Conservation (phyloP, 2,113 vertebrate species). For the Bagarius yarrelli region DNA sequence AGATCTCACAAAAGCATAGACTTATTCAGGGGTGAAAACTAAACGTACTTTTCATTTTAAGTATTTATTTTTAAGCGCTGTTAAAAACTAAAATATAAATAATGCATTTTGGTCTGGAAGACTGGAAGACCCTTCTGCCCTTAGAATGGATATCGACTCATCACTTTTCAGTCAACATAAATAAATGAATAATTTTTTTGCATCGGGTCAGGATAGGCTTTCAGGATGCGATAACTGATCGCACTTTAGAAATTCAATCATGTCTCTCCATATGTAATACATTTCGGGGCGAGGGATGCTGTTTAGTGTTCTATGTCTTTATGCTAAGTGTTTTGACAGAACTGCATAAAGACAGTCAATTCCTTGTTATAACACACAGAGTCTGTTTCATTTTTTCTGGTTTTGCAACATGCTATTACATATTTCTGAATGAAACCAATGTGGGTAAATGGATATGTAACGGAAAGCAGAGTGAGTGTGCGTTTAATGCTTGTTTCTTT, state of each 20-base stretch:
- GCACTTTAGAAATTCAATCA: background rate
- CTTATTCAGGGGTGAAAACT: background rate
- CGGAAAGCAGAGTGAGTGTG: background rate
- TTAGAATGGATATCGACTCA: no score
- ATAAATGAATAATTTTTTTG: no score
- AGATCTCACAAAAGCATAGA: background rate
- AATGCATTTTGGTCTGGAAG: background rate
- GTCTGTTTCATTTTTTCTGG: background rate
- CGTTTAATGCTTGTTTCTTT: background rate
- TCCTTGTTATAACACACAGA: conserved; percentile 9
- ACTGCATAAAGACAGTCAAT: background rate
- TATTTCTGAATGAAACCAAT: background rate
- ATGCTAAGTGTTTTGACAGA: background rate
- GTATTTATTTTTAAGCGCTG: background rate
- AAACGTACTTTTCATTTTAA: background rate
- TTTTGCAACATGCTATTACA: background rate
- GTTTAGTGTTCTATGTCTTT: background rate
- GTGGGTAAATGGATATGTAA: background rate
- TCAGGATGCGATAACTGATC: background rate
- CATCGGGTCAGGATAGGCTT: no score
- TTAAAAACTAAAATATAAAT: background rate
- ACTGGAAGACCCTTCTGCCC: no score
- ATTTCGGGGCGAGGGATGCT: background rate
- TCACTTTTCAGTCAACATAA: no score
- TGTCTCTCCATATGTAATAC: background rate